Conservation (phyloP, 1,140 invertebrate species). For the Lasioglossum albipes region DNA sequence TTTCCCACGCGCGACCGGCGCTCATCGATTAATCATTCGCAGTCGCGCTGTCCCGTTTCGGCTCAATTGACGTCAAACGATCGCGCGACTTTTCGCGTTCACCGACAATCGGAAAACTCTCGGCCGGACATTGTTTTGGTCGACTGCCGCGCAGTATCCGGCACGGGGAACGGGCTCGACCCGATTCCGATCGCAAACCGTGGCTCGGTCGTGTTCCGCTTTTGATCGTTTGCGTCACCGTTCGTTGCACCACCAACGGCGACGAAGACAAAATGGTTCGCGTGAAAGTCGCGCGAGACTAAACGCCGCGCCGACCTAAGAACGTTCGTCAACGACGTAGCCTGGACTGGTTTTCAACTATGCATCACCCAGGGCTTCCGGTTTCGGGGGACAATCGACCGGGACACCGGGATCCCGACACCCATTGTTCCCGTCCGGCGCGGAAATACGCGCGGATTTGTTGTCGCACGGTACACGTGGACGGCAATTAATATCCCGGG, state of each 20-base stretch:
- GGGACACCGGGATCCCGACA: not conserved
- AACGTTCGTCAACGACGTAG: not conserved
- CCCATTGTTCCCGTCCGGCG: conserved; percentile 4
- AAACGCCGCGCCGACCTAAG: not conserved
- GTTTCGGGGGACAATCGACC: not conserved
- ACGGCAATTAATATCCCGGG: conserved; percentile 20
- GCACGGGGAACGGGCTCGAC: conserved; percentile 26
- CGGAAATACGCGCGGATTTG: conserved; percentile 17
- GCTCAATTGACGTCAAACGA: conserved; percentile 54
- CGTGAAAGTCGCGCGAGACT: not conserved
- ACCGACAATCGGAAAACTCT: conserved; percentile 22
- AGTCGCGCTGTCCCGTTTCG: conserved; percentile 52
- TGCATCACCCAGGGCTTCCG: conserved; percentile 23
- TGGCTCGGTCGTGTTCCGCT: not conserved
- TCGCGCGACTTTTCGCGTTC: conserved; percentile 29
- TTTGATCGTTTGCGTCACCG: conserved; percentile 18
- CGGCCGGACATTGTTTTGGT: conserved; percentile 43
- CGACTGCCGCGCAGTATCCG: conserved; percentile 43
- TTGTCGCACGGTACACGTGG: not conserved
- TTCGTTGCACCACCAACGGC: too few species aligned
- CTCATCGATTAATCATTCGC: conserved; percentile 44
- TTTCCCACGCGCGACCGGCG: not conserved
- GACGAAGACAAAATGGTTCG: not conserved
- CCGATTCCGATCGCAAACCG: conserved; percentile 20
- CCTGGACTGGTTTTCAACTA: not conserved